Conservation (phyloP, 2,888 invertebrate species). For the Lamellibrachia satsuma region DNA sequence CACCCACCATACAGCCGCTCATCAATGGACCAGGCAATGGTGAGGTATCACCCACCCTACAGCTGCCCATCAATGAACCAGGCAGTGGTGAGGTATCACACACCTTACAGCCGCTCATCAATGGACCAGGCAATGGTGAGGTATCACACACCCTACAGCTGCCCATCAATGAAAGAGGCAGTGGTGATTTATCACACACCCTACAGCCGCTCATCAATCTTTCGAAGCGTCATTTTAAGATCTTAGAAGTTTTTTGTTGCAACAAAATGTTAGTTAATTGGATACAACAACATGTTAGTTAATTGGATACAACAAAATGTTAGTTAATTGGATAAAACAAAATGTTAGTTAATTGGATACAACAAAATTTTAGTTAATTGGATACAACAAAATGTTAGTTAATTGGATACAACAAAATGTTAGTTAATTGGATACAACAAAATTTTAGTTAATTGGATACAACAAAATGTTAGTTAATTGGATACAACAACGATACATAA, state of each 20-base stretch:
- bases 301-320: neutral
- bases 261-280: neutral
- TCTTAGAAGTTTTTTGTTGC: neutral
- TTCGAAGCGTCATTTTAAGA: slow-evolving; percentile 2
- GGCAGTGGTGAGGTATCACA: no score
- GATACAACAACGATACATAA: neutral
- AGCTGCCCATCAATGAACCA: no score
- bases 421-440: slow-evolving; percentile 1
- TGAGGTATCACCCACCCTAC: no score
- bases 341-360: slow-evolving; percentile 8
- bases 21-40: no score
- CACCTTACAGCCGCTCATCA: no score
- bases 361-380: slow-evolving; percentile 7
- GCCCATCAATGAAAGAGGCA: no score
- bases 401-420: neutral
- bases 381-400: neutral
- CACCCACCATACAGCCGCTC: no score
- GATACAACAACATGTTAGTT: no score
- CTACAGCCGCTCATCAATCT: neutral
- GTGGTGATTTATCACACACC: neutral
- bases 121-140: no score
- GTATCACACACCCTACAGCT: no score
- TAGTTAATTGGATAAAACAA: no score
- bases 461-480: neutral
- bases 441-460: neutral